Evolutionary conservation across 1,140 invertebrate genomes (phyloP).

Genomic region (Trialeurodes vaporariorum): DNA sequence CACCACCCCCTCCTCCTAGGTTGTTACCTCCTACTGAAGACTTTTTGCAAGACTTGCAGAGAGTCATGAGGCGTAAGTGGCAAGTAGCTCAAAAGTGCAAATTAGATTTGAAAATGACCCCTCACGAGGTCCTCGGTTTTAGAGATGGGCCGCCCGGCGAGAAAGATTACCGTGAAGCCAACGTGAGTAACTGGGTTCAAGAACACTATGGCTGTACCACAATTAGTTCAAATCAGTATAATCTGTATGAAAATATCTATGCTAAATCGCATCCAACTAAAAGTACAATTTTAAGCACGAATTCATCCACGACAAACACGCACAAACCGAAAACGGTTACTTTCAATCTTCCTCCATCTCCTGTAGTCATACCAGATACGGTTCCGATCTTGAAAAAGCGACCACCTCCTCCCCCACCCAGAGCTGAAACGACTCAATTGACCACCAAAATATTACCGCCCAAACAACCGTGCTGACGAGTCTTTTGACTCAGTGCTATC

Average conservation of each 20-base stretch:
- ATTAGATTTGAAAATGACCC: conserved; percentile 66
- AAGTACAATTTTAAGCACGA: neutral
- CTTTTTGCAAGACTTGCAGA: conserved; percentile 74
- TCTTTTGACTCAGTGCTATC: too few species aligned
- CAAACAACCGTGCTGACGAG: neutral
- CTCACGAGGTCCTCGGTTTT: conserved; percentile 82
- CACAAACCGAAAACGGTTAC: conserved; percentile 12
- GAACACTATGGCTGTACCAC: conserved; percentile 58
- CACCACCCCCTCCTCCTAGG: conserved; percentile 46
- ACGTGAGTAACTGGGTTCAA: conserved; percentile 80
- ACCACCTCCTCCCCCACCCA: conserved; percentile 64
- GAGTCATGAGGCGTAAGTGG: conserved; percentile 89
- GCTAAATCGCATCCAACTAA: conserved; percentile 31
- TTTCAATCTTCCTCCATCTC: conserved; percentile 9
- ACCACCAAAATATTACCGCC: conserved; percentile 32
- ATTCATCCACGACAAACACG: neutral
- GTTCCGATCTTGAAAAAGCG: conserved; percentile 43
- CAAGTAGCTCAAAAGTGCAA: conserved; percentile 86
- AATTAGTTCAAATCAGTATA: conserved; percentile 32
- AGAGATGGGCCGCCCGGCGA: conserved; percentile 51
- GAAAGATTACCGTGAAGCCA: conserved; percentile 63
- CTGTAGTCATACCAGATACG: conserved; percentile 22
- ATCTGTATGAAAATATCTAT: conserved; percentile 46
- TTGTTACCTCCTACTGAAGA: conserved; percentile 47
- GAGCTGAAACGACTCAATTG: conserved; percentile 64